Base-by-base conservation (phyloP, 2,888 invertebrate species). In the Pristionchus arcanus region DNA sequence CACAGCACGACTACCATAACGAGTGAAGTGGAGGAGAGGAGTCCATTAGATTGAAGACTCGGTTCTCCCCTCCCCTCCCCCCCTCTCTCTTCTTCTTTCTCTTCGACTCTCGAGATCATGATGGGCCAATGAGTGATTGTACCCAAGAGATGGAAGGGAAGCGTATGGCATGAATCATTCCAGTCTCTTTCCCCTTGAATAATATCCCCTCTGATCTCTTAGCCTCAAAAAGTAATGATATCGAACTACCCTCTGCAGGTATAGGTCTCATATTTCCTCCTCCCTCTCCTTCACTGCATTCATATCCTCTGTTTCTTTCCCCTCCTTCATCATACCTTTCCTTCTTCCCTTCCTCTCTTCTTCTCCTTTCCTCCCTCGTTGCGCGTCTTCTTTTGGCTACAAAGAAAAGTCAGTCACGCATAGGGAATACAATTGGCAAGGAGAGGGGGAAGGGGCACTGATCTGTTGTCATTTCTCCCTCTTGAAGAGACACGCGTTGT, bases 381-480 rank as follows among this genome's bases (percentile, higher is more conserved):
- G 68, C 31, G 74, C 74, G 74, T 74, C 74, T 53, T 81, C 81
- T 81, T 81, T 81, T n/a, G 25, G 49, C 81, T 81, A 81, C 81
- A 81, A 81, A 81, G 81, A 49, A 74, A 81, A 81, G 81, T 81
- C 81, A 81, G 81, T 81, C 81, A 81, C 81, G 81, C 81, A 81
- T 81, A 49, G n/a, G 81, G 25, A 53, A 81, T 81, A 81, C 81
- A 81, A 81, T 81, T 81, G 81, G 37, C 31, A 77, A 28, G 49
- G 42, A 34, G 42, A 81, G 81, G 53, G 21, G 49, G 81, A 81
- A 49, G 49, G 49, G 34, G 19, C n/a, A 53, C 81, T 81, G 81
- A 81, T 81, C 81, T 81, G 81, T 81, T 53, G 49, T 53, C n/a
- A 19, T 37, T 37, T 0, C n/a, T 49, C 77, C n/a, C 42, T 77